Conservation (phyloP, 2,797 vertebrate genomes). For the Delichon dasypus region DNA sequence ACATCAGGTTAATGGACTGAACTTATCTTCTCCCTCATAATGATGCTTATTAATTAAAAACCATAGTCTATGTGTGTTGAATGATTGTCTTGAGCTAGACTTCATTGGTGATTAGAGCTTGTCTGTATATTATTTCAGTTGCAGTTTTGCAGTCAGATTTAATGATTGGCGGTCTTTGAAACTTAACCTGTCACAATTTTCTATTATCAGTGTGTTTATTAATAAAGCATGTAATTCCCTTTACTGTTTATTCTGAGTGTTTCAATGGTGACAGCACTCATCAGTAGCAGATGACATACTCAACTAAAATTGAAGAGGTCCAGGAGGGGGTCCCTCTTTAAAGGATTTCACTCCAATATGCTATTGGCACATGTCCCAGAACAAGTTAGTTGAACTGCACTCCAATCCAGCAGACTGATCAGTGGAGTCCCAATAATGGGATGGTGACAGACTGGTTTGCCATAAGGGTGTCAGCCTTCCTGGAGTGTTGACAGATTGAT, state of each 20-base stretch:
- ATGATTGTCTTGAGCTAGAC: background rate
- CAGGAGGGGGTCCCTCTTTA: background rate
- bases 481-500: background rate
- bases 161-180: background rate
- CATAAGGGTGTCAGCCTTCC: background rate
- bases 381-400: background rate
- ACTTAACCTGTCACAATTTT: background rate
- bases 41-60: background rate
- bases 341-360: background rate
- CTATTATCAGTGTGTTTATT: background rate
- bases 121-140: background rate
- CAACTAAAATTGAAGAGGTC: background rate
- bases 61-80: background rate
- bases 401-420: background rate
- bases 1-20: background rate
- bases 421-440: background rate
- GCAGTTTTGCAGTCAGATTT: background rate
- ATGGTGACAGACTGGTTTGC: background rate
- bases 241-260: background rate
- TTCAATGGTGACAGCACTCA: background rate
- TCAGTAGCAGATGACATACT: background rate
- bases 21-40: background rate
- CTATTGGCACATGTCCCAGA: background rate
- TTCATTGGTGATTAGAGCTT: background rate
- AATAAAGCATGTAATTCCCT: background rate